Evolutionary conservation across 2,113 vertebrate species (phyloP).

Genomic region (Caloenas nicobarica): DNA sequence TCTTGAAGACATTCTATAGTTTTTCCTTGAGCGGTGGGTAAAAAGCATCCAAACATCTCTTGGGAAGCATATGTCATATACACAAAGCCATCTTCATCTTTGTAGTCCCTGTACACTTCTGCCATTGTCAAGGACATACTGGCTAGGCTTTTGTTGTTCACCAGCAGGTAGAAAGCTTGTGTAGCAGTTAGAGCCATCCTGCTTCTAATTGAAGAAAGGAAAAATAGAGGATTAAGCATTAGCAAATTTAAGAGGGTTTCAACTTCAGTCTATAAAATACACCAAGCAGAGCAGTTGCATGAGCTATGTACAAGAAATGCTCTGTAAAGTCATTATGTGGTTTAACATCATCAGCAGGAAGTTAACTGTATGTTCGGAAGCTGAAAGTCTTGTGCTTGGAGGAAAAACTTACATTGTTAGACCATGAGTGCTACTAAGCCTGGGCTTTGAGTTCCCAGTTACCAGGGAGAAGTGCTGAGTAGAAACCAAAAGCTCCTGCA

Average conservation of each 20-base stretch:
- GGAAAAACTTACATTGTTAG: background rate
- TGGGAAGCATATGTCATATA: constrained; percentile 95
- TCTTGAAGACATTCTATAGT: background rate
- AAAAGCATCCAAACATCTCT: constrained; percentile 86
- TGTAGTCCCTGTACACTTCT: constrained; percentile 88
- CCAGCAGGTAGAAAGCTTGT: constrained; percentile 90
- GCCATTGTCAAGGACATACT: constrained; percentile 90
- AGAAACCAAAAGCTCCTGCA: background rate
- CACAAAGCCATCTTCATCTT: constrained; percentile 91
- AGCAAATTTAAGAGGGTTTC: background rate
- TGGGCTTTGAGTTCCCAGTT: background rate
- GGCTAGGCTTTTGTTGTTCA: constrained; percentile 84
- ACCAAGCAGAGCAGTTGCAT: background rate
- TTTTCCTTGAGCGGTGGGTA: background rate
- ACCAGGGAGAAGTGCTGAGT: background rate
- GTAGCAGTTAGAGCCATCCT: constrained; percentile 85
- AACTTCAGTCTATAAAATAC: background rate
- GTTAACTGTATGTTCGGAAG: background rate
- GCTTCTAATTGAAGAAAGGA: constrained; percentile 72
- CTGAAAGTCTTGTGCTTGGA: background rate
- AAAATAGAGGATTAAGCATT: background rate
- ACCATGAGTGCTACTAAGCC: background rate
- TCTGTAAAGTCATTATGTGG: background rate
- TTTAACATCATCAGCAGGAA: background rate
- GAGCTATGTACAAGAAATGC: background rate